Conservation (phyloP, 1,140 invertebrate genomes). For the Apolygus lucorum region DNA sequence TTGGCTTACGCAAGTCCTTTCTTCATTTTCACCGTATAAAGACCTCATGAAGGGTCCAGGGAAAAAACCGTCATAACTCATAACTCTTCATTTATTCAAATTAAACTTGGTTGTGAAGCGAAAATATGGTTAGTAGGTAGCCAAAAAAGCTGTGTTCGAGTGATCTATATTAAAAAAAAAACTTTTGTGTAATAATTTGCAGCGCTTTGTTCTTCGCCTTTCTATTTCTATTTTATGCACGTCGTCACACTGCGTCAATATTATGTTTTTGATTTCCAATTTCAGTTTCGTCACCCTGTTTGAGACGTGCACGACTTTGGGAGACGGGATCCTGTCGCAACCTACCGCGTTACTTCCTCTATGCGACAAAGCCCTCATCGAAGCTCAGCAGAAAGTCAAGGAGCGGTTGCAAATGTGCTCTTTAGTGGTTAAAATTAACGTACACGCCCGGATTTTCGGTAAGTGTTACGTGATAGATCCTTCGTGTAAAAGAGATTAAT, state of each 20-base stretch:
- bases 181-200: no score
- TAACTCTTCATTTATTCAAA: no score
- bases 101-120: no score
- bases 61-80: neutral
- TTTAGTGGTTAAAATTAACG: slow-evolving; percentile 50
- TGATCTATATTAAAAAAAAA: neutral
- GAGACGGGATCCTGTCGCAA: slow-evolving; percentile 46
- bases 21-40: neutral
- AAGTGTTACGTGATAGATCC: no score
- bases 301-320: slow-evolving; percentile 47
- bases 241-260: neutral
- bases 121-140: no score
- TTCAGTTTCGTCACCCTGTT: slow-evolving; percentile 55
- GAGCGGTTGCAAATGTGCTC: slow-evolving; percentile 40
- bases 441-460: slow-evolving; percentile 54
- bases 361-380: slow-evolving; percentile 52
- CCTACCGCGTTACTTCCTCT: slow-evolving; percentile 48
- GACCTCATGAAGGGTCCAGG: neutral
- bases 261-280: slow-evolving; percentile 30
- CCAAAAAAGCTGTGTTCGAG: neutral
- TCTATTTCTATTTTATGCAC: neutral
- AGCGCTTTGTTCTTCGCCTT: no score
- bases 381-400: slow-evolving; percentile 50
- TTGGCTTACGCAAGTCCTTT: neutral
- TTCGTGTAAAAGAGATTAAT: no score